A percentile compares a stretch with the other conserved stretches of the same genome.
Evolutionary conservation across 2,888 invertebrate genomes (phyloP).

Genomic region (Tetanocera ferruginea): DNA sequence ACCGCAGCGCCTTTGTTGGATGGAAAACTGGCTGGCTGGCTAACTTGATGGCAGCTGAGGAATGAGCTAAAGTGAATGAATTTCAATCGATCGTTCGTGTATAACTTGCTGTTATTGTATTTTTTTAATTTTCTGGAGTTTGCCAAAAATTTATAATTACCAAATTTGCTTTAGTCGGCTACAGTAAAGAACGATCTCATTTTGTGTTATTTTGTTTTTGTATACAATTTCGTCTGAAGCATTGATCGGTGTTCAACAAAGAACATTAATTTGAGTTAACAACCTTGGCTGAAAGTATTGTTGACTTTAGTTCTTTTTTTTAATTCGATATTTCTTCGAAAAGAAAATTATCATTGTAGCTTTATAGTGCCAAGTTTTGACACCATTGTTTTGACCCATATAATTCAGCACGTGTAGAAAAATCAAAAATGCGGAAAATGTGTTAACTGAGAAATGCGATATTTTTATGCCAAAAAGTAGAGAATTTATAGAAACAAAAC

Average conservation of each 20-base stretch:
- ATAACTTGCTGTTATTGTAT: not conserved
- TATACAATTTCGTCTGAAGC: not conserved
- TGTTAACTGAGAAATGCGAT: too few relatives aligned
- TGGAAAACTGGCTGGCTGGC: not conserved
- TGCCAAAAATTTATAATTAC: conserved; percentile 15
- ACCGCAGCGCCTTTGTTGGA: not conserved
- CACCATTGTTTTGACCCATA: too few relatives aligned
- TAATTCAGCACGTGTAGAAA: too few relatives aligned
- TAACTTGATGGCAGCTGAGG: conserved; percentile 11
- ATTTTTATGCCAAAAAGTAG: too few relatives aligned
- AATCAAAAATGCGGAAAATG: too few relatives aligned
- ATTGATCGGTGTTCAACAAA: conserved; percentile 11
- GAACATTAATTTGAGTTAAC: conserved; percentile 15
- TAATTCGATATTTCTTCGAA: not conserved
- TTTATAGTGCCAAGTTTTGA: too few relatives aligned
- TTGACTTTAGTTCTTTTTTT: not conserved
- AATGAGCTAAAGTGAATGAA: conserved; percentile 28
- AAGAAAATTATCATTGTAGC: too few relatives aligned
- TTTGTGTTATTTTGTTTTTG: too few relatives aligned
- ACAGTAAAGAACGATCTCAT: too few relatives aligned
- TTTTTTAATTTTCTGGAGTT: not conserved
- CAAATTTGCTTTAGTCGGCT: not conserved
- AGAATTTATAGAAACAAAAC: too few relatives aligned
- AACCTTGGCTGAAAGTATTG: too few relatives aligned
- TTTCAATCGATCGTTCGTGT: conserved; percentile 27